Base-by-base conservation (phyloP, 2,888 invertebrate genomes). In the Thysanoteuthis rhombus region DNA sequence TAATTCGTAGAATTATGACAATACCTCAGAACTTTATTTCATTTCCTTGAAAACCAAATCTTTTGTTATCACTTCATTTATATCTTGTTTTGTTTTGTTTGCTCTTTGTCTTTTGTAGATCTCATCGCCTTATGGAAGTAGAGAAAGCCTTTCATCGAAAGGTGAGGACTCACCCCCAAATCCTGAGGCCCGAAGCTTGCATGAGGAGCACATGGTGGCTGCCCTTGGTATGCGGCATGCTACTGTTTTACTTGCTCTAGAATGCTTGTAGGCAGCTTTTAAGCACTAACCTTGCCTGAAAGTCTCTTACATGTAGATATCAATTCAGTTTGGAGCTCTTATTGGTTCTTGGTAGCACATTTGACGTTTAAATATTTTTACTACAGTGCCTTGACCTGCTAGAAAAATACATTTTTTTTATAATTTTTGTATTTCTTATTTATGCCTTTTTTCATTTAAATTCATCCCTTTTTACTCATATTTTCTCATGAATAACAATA, bases 91-190 rank as follows among this genome's bases (percentile, higher is more conserved):
- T 92, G 28, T 40, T 40, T 92, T 92, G 3, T 8, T 75, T n/a
- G 8, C 47, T 22, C 22, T 47, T 47, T 52, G 0, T 52, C 5
- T 16, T n/a, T 38, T 90, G 1, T 94, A 97, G 97, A 95, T 96
- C n/a, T 96, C 96, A 93, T 97, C 97, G 47, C 96, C 97, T 47
- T 96, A 96, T 95, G 97, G 97, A 32, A 97, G 97, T 94, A 96
- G 96, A 92, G 97, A 97, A 93, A 97, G 96, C 94, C 94, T 97
- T 93, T 96, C 96, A 32, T 94, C 95, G 47, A 95, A 95, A 93
- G 95, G 95, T 58, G 95, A 95, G 42, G 94, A 95, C 58, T 95
- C 95, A n/a, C 95, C 95, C 32, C 95, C 95, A 95, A 95, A 95
- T 93, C 94, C 95, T 39, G 95, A 96, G 32, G 94, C 95, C 39